Base-by-base conservation (phyloP, 1,140 invertebrate species). In the Drosophila novamexicana region DNA sequence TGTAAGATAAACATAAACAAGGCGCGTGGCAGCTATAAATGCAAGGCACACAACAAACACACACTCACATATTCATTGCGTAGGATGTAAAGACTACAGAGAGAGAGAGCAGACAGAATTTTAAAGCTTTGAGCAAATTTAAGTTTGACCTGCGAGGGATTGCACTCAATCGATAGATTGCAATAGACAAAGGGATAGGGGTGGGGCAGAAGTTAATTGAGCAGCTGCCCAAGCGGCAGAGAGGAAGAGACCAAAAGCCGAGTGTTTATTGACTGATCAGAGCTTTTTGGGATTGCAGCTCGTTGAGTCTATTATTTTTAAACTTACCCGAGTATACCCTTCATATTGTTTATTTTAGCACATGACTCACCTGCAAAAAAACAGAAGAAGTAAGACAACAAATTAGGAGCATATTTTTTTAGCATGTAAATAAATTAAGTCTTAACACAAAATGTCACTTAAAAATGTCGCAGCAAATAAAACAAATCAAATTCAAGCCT, bases 61-160 rank as follows among this genome's bases (percentile, higher is more conserved):
- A 36, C 65, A 65, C 14, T 36, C 61, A 71, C 79, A 81, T 81
- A 85, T 81, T 86, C 81, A 81, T 79, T 86, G 79, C 77, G 75
- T 79, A 86, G 82, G 81, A 75, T 44, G 36, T 52, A 63, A 59
- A 72, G 78, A 75, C 70, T 75, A 75, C 62, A 81, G 69, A 62
- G 45, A 52, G 34, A 52, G 34, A 56, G 36, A 45, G 44, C 59
- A 34, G 36, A 9, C 53, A 29, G 9, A 10, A 37, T 10, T 14
- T 42, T 39, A 39, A 39, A 42, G 40, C 2, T 42, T 42, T 14
- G 12, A 6, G 40, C 40, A 42, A 42, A 42, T 10, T 40, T 40
- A 32, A 8, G 53, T 6, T 39, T 50, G 14, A 69, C 68, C 56
- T 45, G 36, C 29, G 18, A 58, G 45, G 70, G 47, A 58, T 79